Conservation (phyloP, 1,140 invertebrate species). For the Proctacanthus coquilletti region DNA sequence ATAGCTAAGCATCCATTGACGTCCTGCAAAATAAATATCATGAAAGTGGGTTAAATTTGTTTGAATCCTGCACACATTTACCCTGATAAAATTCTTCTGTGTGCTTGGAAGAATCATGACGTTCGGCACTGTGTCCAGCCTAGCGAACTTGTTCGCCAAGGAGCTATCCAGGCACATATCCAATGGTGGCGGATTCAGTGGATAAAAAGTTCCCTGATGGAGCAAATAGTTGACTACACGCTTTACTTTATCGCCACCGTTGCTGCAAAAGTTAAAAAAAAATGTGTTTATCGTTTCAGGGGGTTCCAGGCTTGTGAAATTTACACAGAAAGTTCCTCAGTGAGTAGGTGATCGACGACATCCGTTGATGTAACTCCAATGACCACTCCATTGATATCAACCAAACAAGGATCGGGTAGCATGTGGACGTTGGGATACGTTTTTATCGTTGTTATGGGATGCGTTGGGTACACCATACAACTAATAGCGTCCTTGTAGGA, state of each 20-base stretch:
- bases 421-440: slow-evolving; percentile 42
- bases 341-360: slow-evolving; percentile 60
- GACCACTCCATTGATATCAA: slow-evolving; percentile 59
- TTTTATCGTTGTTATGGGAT: slow-evolving; percentile 39
- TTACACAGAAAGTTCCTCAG: slow-evolving; percentile 62
- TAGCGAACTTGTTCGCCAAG: slow-evolving; percentile 48
- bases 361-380: slow-evolving; percentile 71
- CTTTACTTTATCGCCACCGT: slow-evolving; percentile 45
- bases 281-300: not conserved
- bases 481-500: slow-evolving; percentile 63
- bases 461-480: slow-evolving; percentile 65
- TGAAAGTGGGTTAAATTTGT: slow-evolving; percentile 1
- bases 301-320: slow-evolving; percentile 10
- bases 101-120: slow-evolving; percentile 71
- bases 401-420: slow-evolving; percentile 62
- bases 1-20: slow-evolving; percentile 60
- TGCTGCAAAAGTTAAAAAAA: slow-evolving; percentile 11
- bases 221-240: slow-evolving; percentile 59
- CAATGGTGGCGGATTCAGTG: slow-evolving; percentile 55
- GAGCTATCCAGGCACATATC: slow-evolving; percentile 48
- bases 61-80: no score
- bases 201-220: slow-evolving; percentile 64
- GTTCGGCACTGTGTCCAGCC: slow-evolving; percentile 56
- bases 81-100: slow-evolving; percentile 67
- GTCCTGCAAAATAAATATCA: slow-evolving; percentile 35